phyloP scores from a whole-genome alignment of 2,113 vertebrate genomes.

The Noturus placidus region DNA sequence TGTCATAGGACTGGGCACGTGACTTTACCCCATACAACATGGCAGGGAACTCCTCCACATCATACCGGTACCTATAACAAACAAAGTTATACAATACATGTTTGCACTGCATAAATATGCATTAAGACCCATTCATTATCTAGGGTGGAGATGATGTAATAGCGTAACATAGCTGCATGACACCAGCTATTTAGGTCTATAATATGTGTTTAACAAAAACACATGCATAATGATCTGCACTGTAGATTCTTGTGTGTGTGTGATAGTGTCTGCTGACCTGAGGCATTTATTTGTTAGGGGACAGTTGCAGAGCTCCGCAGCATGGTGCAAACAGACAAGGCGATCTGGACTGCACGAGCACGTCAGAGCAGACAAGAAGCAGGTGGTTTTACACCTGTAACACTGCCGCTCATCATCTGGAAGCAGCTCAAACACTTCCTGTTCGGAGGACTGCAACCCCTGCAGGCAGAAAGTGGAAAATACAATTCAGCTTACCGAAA shows the following conservation, averaged over 20 bases:
- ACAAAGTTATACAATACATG: background rate
- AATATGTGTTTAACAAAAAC: background rate
- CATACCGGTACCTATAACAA: conserved; percentile 85
- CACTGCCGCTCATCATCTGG: conserved; percentile 97
- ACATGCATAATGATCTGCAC: background rate
- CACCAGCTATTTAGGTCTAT: background rate
- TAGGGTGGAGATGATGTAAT: background rate
- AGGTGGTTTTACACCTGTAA: conserved; percentile 92
- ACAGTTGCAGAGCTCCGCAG: conserved; percentile 85
- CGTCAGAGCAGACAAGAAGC: conserved; percentile 94
- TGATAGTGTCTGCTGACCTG: conserved; percentile 64
- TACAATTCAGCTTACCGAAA: background rate
- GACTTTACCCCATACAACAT: conserved; percentile 92
- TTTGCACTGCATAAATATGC: too few relatives aligned
- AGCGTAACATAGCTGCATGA: background rate
- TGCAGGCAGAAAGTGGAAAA: conserved; percentile 56
- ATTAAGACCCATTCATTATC: background rate
- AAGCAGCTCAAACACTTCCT: conserved; percentile 95
- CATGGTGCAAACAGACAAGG: conserved; percentile 91
- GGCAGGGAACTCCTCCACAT: conserved; percentile 90
- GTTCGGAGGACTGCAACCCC: conserved; percentile 91
- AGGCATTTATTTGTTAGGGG: conserved; percentile 90
- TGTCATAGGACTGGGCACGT: conserved; percentile 94
- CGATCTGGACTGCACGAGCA: conserved; percentile 90
- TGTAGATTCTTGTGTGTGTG: background rate